Base-by-base conservation (phyloP, 2,797 vertebrate genomes). In the Sebastes hubbsi region DNA sequence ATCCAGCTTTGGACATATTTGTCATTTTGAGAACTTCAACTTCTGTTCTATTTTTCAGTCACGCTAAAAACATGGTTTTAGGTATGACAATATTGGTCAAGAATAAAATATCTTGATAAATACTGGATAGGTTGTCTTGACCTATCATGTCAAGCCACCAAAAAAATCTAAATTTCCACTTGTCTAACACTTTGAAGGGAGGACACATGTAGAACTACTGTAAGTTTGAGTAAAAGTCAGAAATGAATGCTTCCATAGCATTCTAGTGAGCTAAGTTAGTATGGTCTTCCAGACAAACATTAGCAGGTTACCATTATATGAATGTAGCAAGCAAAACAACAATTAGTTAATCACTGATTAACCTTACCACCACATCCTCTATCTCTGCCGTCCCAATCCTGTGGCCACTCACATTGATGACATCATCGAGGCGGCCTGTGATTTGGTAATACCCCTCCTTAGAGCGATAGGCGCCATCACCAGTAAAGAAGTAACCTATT, bases 371-470 rank as follows among this genome's bases (percentile, higher is more conserved):
- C 1, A 96, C 96, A 30, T 99, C 97, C 90, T 99, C 98, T 20
- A 99, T 96, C 92, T 99, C 98, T 1, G 98, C 98, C 0, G 98
- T 99, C 4, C 98, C 98, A 1, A 99, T 95, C 67, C 98, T 95
- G 90, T 99, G 98, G 1, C 98, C 98, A 0, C 97, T 99, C 88
- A 99, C 96, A 38, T 99, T 99, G 82, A 99, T 98, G 87, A 99
- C 96, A 1, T 99, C 98, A 65, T 99, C 98, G 86, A 99, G 97
- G 54, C 98, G 96, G 16, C 98, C 98, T 0, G 97, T 98, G 87
- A 99, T 98, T 94, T 99, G 97, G 88, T 99, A 99, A 86, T 98
- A 97, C 6, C 98, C 98, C 2, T 96, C 88, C 70, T 95, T 65
- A 1, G 95, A 96, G 59, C 98, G 95, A 90, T 96, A 85, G 7